Base-by-base conservation (phyloP, 30 jellyfish, hydroid and myxozoan species). In the Mastigias papua region DNA sequence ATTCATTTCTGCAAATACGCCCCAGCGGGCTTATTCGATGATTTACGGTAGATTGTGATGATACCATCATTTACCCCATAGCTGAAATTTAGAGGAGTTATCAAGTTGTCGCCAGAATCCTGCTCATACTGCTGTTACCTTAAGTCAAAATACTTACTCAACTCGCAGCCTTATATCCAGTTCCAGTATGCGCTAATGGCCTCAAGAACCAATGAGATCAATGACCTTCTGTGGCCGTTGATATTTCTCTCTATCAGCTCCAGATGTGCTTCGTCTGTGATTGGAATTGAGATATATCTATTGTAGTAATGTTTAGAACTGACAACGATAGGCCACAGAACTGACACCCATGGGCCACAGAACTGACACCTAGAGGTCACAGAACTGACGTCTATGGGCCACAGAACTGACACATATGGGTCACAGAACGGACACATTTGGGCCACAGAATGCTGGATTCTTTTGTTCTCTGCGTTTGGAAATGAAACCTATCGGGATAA, bases 171-270 rank as follows among this genome's bases (percentile, higher is more conserved):
- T 57, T 57, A 57, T 23, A 57, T 0, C 27, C 30, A 57, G 17
- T 8, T 57, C 27, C 69, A 57, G 69, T 57, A 57, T 5, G 23
- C 7, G 69, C 69, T 19, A 57, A 23, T 57, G 69, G 69, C 69
- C 69, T 3, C 69, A 5, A 20, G 30, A 19, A 57, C 69, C 8
- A 57, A 57, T 23, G 30, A 23, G 69, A 4, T 23, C 69, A 5
- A 23, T 23, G 69, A 57, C 69, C 69, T 57, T 57, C 69, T 57
- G 27, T 57, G 69, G 69, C 69, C 69, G 69, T 57, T 57, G 27
- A 57, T 57, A 17, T 17, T 20, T 23, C 17, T 17, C 69, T 17
- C 7, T 23, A 42, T 42, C 13, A n/a, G n/a, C n/a, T n/a, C n/a
- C n/a, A n/a, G n/a, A n/a, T n/a, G n/a, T n/a, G n/a, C n/a, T n/a